Conservation (phyloP, 1,140 invertebrate species). For the Theocolax elegans region DNA sequence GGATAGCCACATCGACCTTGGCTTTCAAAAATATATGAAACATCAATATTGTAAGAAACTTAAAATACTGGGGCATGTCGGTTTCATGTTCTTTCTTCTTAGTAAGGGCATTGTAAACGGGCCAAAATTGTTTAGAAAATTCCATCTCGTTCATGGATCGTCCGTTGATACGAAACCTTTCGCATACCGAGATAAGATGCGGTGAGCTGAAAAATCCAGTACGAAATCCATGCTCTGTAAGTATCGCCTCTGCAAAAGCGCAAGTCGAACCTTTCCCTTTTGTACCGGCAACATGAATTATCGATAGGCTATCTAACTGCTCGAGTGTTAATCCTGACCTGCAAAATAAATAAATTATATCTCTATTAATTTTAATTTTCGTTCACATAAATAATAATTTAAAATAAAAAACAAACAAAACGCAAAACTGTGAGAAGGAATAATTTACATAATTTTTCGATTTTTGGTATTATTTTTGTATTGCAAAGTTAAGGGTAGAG, state of each 20-base stretch:
- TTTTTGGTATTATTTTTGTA: too few species aligned
- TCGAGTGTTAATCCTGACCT: constrained; percentile 75
- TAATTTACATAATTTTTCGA: too few species aligned
- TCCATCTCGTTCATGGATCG: constrained; percentile 76
- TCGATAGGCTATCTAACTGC: constrained; percentile 76
- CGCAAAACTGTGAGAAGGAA: too few species aligned
- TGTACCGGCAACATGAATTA: constrained; percentile 95
- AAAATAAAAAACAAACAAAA: too few species aligned
- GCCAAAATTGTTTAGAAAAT: constrained; percentile 88
- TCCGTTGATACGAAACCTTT: constrained; percentile 92
- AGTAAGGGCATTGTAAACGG: constrained; percentile 77
- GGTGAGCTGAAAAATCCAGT: constrained; percentile 98
- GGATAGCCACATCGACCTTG: constrained; percentile 90
- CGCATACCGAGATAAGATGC: constrained; percentile 91
- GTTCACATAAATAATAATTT: too few species aligned
- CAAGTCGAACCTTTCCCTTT: constrained; percentile 97
- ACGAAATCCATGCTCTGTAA: constrained; percentile 84
- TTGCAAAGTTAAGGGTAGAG: too few species aligned
- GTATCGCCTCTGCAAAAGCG: constrained; percentile 90
- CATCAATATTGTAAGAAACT: constrained; percentile 92
- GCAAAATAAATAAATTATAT: neutral
- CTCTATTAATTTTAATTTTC: too few species aligned
- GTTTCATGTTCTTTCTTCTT: constrained; percentile 67
- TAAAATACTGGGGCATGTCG: constrained; percentile 95
- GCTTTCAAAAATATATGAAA: constrained; percentile 90